Base-by-base conservation (phyloP, 1,140 invertebrate species). In the Agrypnia vestita region DNA sequence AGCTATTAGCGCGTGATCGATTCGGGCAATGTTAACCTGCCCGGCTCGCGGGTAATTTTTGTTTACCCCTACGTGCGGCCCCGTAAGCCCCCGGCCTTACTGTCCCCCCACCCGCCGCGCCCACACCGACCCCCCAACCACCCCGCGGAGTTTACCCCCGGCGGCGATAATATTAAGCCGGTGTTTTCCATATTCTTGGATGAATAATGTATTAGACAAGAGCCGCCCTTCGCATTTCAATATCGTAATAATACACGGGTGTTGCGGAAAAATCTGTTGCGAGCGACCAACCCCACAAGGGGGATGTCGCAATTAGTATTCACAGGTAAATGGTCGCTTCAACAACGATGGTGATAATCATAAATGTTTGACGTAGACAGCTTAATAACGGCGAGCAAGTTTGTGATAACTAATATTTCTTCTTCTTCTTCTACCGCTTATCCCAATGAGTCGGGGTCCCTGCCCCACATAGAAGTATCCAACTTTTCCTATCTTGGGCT, bases 201-300 rank as follows among this genome's bases (percentile, higher is more conserved):
- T 75, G 73, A 75, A 75, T 75, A 75, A 75, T 75, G 73, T 75
- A 75, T 55, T 44, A 75, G 55, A 21, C 73, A n/a, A 75, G 73
- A n/a, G 53, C 71, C 47, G 25, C 71, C 35, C 73, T 53, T 73
- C 47, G 51, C 51, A 73, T 73, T 53, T 73, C 71, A 73, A 73
- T 73, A 73, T 55, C 51, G 51, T 73, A 55, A 73, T 73, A 73
- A 64, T 64, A 64, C 35, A 43, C 61, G 35, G 61, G 61, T 59
- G 19, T 25, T 35, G 35, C n/a, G 13, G 3, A 64, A 64, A 64
- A 64, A 64, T 21, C 9, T 62, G 25, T 25, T 25, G 61, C 13
- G 19, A 0, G 10, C 61, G 35, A 64, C 19, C 25, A 64, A 19
- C 19, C 61, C 19, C 61, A 19, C 61, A 10, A 19, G 11, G 12